A percentile compares a stretch with the other conserved stretches of the same genome.
Evolutionary conservation across 2,888 invertebrate species (phyloP).

Genomic region (Bellardia bayeri): DNA sequence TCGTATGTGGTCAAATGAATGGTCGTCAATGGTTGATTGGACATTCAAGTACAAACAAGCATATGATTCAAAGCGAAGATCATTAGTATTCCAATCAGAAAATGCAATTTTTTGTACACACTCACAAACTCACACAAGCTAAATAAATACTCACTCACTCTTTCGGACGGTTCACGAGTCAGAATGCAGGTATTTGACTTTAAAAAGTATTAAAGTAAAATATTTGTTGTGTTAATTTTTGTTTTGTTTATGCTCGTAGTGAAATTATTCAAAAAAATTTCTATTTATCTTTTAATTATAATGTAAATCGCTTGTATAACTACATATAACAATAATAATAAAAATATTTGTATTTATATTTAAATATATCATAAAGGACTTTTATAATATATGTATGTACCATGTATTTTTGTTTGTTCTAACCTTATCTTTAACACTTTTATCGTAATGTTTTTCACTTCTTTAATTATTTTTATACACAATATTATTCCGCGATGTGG

Average conservation of each 20-base stretch:
- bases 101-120: conserved; percentile 44
- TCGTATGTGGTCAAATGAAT: conserved; percentile 19
- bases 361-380: neutral
- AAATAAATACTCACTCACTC: conserved; percentile 23
- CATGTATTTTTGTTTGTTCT: conserved; percentile 13
- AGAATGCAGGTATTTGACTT: conserved; percentile 55
- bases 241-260: neutral
- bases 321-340: neutral
- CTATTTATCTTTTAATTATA: no score
- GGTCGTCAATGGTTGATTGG: conserved; percentile 32
- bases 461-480: conserved; percentile 37
- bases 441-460: conserved; percentile 25
- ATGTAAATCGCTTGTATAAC: neutral
- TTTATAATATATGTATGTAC: neutral
- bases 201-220: conserved; percentile 35
- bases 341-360: neutral
- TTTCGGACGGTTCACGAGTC: conserved; percentile 15
- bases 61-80: conserved; percentile 37
- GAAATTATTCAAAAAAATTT: neutral
- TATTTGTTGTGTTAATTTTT: conserved; percentile 13
- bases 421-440: conserved; percentile 53
- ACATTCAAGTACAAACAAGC: neutral
- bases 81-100: conserved; percentile 69
- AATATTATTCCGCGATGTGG: conserved; percentile 74
- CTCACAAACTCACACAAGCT: conserved; percentile 6